These are phyloP conservation scores for Drosophila ogumai DNA, from an alignment of 1,140 invertebrate species.

Conservation along the genomic window DNA sequence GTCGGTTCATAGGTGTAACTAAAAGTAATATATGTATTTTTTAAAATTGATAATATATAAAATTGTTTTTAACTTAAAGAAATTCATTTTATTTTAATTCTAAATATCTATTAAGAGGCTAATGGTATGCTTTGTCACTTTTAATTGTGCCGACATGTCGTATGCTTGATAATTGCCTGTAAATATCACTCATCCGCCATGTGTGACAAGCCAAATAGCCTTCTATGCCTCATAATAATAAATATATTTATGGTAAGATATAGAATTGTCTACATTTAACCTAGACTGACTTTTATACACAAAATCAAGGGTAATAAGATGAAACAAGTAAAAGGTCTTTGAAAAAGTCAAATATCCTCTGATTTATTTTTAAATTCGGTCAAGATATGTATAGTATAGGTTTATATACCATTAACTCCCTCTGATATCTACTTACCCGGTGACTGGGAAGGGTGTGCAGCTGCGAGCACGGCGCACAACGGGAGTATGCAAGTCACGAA, in stretches of 20 bases:
- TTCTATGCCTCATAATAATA: neutral
- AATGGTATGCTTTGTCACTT: neutral
- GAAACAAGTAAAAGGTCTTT: neutral
- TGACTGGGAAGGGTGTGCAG: conserved; percentile 85
- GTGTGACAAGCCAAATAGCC: neutral
- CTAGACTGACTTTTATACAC: neutral
- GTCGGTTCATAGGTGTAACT: conserved; percentile 72
- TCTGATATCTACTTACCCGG: conserved; percentile 61
- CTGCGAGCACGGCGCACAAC: conserved; percentile 89
- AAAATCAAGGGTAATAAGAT: neutral
- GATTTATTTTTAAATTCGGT: too few relatives aligned
- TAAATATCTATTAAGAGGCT: neutral
- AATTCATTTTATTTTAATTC: too few relatives aligned
- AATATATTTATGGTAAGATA: neutral
- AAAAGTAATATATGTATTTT: neutral
- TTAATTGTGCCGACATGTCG: conserved; percentile 9
- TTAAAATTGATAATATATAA: too few relatives aligned
- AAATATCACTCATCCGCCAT: conserved; percentile 22
- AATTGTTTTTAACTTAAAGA: too few relatives aligned
- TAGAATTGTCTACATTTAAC: neutral
- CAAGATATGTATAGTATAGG: too few relatives aligned
- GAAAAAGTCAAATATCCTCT: too few relatives aligned
- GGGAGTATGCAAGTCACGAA: conserved; percentile 90
- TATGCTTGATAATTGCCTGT: conserved; percentile 19
- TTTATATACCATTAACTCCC: too few relatives aligned